Conservation (phyloP, 2,888 invertebrate genomes). For the Rhingia campestris region DNA sequence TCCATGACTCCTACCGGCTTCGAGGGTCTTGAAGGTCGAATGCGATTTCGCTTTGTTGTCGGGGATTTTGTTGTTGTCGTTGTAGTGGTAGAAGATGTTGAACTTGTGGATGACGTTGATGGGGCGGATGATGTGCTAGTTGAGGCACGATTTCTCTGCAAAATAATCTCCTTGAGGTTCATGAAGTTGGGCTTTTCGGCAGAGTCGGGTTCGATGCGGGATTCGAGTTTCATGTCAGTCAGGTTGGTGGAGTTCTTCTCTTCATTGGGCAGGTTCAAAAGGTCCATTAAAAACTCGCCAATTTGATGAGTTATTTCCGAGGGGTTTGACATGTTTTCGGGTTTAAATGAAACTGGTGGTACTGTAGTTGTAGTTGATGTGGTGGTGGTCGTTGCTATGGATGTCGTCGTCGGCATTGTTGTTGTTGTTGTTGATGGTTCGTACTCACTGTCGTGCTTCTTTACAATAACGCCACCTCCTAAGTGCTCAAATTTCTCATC, state of each 20-base stretch:
- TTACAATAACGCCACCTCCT: conserved; percentile 82
- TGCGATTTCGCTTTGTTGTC: conserved; percentile 75
- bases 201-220: conserved; percentile 75
- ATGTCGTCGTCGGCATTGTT: conserved; percentile 73
- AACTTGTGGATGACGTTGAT: conserved; percentile 12
- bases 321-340: conserved; percentile 56
- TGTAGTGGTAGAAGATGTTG: conserved; percentile 62
- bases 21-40: conserved; percentile 76
- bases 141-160: conserved; percentile 77
- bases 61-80: conserved; percentile 58
- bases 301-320: conserved; percentile 80
- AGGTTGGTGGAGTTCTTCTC: conserved; percentile 54
- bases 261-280: conserved; percentile 80
- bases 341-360: conserved; percentile 9
- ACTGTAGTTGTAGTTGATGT: conserved; percentile 62
- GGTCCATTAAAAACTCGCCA: conserved; percentile 81
- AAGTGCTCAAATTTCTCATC: conserved; percentile 81
- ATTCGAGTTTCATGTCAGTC: conserved; percentile 68
- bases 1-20: conserved; percentile 78
- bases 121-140: conserved; percentile 21
- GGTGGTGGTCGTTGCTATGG: conserved; percentile 44
- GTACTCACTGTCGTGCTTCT: conserved; percentile 78
- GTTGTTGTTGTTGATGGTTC: conserved; percentile 21
- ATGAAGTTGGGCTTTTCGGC: conserved; percentile 79
- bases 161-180: conserved; percentile 82